A percentile compares a stretch with the other conserved stretches of the same genome.
phyloP scores from a whole-genome alignment of 2,797 vertebrate genomes.

The Pseudochirops corinnae region DNA sequence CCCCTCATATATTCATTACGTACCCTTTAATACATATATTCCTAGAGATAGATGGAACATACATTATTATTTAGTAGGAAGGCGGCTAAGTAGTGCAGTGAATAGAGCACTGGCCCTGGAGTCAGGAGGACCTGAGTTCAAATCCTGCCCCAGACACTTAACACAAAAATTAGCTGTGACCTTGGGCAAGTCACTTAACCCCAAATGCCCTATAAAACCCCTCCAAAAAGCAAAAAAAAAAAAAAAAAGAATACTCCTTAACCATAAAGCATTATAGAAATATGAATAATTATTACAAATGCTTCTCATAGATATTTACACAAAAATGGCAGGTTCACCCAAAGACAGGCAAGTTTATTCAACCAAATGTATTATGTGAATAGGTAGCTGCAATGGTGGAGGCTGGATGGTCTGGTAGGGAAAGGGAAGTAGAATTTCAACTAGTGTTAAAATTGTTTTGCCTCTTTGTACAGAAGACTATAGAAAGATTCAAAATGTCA shows the following conservation, averaged over 20 bases:
- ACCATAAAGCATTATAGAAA: not conserved
- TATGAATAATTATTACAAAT: not conserved
- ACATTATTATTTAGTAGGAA: not conserved
- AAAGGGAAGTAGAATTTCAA: not conserved
- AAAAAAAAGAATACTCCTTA: not conserved
- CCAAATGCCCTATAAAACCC: too few species aligned
- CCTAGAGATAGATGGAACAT: too few species aligned
- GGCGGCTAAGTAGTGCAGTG: too few species aligned
- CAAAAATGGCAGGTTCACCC: not conserved
- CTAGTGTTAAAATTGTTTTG: not conserved
- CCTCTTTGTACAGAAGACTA: not conserved
- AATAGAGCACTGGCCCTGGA: too few species aligned
- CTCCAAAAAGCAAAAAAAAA: too few species aligned
- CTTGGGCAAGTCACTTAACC: too few species aligned
- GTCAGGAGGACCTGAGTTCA: too few species aligned
- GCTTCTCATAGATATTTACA: not conserved
- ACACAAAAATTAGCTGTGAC: too few species aligned
- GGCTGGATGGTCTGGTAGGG: not conserved
- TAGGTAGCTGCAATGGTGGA: not conserved
- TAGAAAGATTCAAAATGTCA: not conserved
- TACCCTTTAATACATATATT: not conserved
- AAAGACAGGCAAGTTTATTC: not conserved
- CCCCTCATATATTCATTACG: not conserved
- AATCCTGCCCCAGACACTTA: too few species aligned
- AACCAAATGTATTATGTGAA: not conserved